Base-by-base conservation (phyloP, 2,113 vertebrate species). In the Todiramphus saurophagus region DNA sequence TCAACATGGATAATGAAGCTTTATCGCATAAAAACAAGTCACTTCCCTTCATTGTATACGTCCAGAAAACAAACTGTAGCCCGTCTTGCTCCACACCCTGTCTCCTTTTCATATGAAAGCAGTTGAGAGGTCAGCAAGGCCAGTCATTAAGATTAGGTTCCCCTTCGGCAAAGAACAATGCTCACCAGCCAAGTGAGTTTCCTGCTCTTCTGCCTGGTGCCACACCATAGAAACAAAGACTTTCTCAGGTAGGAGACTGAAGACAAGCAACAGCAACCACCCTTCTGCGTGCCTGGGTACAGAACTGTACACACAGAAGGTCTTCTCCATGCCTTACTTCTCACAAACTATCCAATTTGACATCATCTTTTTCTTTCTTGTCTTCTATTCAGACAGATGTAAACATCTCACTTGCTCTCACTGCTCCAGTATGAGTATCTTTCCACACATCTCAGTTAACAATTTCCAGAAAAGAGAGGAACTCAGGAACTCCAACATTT, bases 101-200 rank as follows among this genome's bases (percentile, higher is more conserved):
- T 30, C 30, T 60, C n/a, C 16, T n/a, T 55, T 64, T 43, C 31
- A 39, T 11, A 59, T 4, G 20, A 87, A 64, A 79, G 43, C 41
- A 87, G 33, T 3, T 2, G 24, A 21, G 33, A 78, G 2, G 11
- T 66, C 74, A 90, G 21, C 25, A 43, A 51, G 55, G 21, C 35
- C 50, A 58, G 55, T 43, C 64, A 43, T 62, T 28, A 50, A 33
- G 43, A 82, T 35, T 48, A 55, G 46, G 25, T 31, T 83, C 59
- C 58, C 17, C 25, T 55, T 3, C 2, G 1, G 28, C 28, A 73
- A 64, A 44, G n/a, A 33, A 17, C 37, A 83, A 7, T 2, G 48
- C 43, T 41, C 0, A 0, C 18, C 48, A 73, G 59, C 21, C 25
- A 14, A 20, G 14, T 24, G 20, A 39, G 35, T 6, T 13, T 37